Evolutionary conservation across 2,797 vertebrate genomes (phyloP).

Genomic region (Hydrophis major): DNA sequence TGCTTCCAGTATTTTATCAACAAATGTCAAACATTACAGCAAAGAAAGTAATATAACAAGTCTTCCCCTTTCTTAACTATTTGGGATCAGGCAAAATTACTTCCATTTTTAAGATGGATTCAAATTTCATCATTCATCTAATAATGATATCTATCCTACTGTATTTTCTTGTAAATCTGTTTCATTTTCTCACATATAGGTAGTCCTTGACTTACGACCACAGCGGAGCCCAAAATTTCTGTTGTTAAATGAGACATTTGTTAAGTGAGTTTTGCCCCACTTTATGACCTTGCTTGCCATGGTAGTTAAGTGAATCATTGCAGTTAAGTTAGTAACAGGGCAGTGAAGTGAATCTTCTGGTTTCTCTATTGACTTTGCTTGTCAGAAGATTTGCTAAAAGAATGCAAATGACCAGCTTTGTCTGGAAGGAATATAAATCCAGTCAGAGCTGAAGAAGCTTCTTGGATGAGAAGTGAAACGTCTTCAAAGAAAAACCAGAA

Average conservation of each 20-base stretch:
- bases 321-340: background rate
- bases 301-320: background rate
- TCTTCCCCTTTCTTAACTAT: accelerated
- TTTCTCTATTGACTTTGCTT: background rate
- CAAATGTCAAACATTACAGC: background rate
- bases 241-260: background rate
- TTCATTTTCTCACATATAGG: background rate
- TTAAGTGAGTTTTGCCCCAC: background rate
- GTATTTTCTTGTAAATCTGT: background rate
- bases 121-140: background rate
- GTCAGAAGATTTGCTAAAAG: background rate
- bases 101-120: background rate
- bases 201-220: background rate
- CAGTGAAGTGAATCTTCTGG: too few relatives aligned
- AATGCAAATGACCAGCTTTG: too few relatives aligned
- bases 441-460: too few relatives aligned
- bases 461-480: too few relatives aligned
- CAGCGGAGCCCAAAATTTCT: background rate
- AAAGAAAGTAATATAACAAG: background rate
- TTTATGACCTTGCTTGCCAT: background rate
- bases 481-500: too few relatives aligned
- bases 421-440: too few relatives aligned
- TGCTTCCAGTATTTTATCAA: background rate
- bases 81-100: background rate
- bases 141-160: background rate